These are phyloP conservation scores for Petaurus breviceps DNA, from an alignment of 2,113 vertebrate species.

Conservation along the genomic window DNA sequence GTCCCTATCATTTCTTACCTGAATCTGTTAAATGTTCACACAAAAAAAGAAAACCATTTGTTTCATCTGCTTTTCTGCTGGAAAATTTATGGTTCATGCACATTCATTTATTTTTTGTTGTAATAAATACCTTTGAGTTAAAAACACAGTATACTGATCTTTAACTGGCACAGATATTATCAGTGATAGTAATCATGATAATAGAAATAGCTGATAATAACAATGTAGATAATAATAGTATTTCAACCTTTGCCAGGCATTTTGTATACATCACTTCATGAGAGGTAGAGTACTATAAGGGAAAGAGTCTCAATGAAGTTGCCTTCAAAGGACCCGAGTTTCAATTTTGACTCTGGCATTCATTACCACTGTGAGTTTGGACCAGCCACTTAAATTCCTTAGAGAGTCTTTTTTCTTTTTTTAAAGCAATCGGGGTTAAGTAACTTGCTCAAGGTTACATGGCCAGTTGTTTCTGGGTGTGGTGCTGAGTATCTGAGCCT, in stretches of 20 bases:
- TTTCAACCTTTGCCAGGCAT: neutral
- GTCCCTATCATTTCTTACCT: neutral
- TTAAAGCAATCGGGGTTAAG: too few relatives aligned
- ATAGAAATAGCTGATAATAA: neutral
- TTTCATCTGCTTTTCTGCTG: neutral
- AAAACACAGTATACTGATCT: neutral
- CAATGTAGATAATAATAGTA: neutral
- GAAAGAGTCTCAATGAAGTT: neutral
- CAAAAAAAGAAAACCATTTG: neutral
- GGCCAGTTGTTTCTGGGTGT: too few relatives aligned
- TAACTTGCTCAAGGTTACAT: too few relatives aligned
- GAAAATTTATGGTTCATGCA: constrained; percentile 1
- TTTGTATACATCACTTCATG: neutral
- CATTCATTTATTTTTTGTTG: neutral
- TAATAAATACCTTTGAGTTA: neutral
- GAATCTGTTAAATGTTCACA: neutral
- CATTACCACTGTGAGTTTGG: neutral
- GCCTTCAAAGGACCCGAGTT: neutral
- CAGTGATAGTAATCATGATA: neutral
- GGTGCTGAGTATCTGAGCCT: too few relatives aligned
- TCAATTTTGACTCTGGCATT: neutral
- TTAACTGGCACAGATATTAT: neutral
- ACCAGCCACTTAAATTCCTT: neutral
- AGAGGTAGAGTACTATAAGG: neutral
- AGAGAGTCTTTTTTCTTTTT: neutral